Evolutionary conservation across 2,113 vertebrate species (phyloP).

Genomic region (Furnarius figulus): DNA sequence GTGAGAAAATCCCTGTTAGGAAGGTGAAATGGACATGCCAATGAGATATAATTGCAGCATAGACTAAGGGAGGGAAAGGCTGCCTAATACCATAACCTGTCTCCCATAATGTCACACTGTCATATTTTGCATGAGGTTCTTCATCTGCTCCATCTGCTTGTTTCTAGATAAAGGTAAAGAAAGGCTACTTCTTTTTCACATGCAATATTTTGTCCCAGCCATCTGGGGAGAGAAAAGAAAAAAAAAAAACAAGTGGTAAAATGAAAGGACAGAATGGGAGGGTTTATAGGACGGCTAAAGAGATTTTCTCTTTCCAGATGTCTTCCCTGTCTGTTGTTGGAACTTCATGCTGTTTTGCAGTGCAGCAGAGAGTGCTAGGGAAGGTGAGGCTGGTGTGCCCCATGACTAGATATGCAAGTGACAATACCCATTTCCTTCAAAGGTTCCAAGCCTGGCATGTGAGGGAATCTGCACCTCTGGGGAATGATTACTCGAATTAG

Average conservation of each 20-base stretch:
- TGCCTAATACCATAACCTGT: background rate
- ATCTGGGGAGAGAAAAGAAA: background rate
- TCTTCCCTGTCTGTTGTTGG: background rate
- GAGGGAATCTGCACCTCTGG: background rate
- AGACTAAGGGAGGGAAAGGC: background rate
- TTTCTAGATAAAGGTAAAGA: background rate
- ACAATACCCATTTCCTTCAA: background rate
- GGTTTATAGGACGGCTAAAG: background rate
- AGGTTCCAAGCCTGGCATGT: background rate
- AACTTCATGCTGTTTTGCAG: background rate
- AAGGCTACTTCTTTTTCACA: background rate
- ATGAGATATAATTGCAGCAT: background rate
- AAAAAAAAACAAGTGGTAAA: background rate
- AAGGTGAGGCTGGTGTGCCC: background rate
- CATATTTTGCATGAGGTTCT: background rate
- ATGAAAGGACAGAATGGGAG: background rate
- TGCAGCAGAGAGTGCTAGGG: accelerated
- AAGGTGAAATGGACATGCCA: background rate
- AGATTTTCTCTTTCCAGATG: background rate
- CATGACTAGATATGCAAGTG: background rate
- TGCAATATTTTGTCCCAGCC: background rate
- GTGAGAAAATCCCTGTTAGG: background rate
- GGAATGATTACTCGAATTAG: background rate
- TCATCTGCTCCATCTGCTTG: background rate
- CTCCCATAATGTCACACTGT: background rate